Conservation (phyloP, 2,797 vertebrate species). For the Neomorphus geoffroyi region DNA sequence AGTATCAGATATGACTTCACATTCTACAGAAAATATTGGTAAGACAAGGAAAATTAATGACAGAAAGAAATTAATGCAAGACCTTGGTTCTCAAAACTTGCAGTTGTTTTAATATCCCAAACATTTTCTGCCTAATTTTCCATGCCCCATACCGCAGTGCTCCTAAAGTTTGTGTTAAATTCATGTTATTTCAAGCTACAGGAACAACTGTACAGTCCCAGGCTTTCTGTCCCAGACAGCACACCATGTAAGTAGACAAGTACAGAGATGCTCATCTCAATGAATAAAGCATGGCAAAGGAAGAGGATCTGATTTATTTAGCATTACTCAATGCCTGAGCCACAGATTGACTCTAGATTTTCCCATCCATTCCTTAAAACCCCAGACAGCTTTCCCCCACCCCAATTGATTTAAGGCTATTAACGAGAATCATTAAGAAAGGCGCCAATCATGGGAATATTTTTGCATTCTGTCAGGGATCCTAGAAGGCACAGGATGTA, state of each 20-base stretch:
- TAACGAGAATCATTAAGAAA: not conserved
- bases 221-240: not conserved
- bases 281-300: not conserved
- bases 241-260: not conserved
- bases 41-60: not conserved
- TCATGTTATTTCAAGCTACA: not conserved
- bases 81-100: not conserved
- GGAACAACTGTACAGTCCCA: not conserved
- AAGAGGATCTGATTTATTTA: not conserved
- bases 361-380: not conserved
- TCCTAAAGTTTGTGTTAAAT: not conserved
- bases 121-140: not conserved
- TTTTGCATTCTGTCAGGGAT: not conserved
- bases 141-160: not conserved
- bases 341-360: not conserved
- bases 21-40: constrained; percentile 17
- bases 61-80: constrained; percentile 19
- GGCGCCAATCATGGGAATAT: not conserved
- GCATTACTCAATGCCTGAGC: not conserved
- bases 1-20: constrained; percentile 33
- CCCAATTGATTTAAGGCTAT: not conserved
- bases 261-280: not conserved
- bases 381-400: not conserved
- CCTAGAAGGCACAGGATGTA: not conserved
- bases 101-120: not conserved